These are phyloP conservation scores for Melanostoma mellinum DNA, from an alignment of 2,888 invertebrate species.

Conservation along the genomic window DNA sequence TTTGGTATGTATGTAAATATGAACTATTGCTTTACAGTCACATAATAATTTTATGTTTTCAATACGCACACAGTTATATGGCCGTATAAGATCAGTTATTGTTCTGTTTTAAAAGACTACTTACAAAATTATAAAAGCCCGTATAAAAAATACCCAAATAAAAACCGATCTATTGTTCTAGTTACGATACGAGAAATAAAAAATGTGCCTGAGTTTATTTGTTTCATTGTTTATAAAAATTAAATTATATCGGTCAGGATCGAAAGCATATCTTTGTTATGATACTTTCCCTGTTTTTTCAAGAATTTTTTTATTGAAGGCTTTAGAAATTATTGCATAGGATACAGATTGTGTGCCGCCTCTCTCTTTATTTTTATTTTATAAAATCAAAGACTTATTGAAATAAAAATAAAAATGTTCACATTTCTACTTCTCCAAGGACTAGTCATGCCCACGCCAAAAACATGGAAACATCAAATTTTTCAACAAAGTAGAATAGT, in stretches of 20 bases:
- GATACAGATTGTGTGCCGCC: neutral
- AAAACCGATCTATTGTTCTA: conserved; percentile 17
- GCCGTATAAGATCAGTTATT: conserved; percentile 31
- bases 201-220: conserved; percentile 1
- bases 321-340: too few relatives aligned
- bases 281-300: too few relatives aligned
- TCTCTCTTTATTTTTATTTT: conserved; percentile 28
- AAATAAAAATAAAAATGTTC: too few relatives aligned
- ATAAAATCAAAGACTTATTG: neutral
- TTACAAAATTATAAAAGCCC: conserved; percentile 27
- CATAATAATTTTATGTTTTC: too few relatives aligned
- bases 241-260: neutral
- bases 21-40: too few relatives aligned
- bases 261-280: too few relatives aligned
- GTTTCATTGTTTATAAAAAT: conserved; percentile 2
- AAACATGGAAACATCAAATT: too few relatives aligned
- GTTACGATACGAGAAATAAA: neutral
- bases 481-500: too few relatives aligned
- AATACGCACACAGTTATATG: conserved; percentile 17
- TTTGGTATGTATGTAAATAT: too few relatives aligned
- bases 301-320: too few relatives aligned
- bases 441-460: too few relatives aligned
- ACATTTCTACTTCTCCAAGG: too few relatives aligned
- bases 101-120: conserved; percentile 33
- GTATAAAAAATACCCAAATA: neutral